Conservation (phyloP, 2,797 vertebrate genomes). For the Muscicapa striata region DNA sequence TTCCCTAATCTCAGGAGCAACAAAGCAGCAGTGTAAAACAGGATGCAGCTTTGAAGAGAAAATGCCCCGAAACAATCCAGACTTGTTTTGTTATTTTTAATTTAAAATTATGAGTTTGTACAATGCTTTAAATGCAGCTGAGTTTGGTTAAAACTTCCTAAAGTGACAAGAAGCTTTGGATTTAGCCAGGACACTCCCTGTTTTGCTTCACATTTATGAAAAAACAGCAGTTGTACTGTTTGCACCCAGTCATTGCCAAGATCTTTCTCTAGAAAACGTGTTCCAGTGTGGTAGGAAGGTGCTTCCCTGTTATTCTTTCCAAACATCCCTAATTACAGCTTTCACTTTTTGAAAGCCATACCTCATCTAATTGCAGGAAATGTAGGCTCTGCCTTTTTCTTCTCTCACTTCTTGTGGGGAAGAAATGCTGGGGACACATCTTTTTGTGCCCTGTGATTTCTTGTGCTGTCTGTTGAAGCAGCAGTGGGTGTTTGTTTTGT, state of each 20-base stretch:
- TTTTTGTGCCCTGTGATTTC: not conserved
- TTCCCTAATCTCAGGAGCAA: not conserved
- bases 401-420: not conserved
- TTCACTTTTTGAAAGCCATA: constrained; percentile 26
- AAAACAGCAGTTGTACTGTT: not conserved
- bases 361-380: constrained; percentile 60
- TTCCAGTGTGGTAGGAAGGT: constrained; percentile 3
- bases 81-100: not conserved
- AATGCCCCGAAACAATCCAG: not conserved
- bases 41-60: not conserved
- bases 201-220: not conserved
- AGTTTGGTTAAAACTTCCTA: not conserved
- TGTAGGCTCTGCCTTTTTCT: not conserved
- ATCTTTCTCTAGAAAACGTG: not conserved
- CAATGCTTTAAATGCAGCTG: not conserved
- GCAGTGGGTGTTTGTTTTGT: constrained; percentile 47
- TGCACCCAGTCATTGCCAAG: not conserved
- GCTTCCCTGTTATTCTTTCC: not conserved
- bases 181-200: not conserved
- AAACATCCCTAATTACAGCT: constrained; percentile 54
- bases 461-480: constrained; percentile 20
- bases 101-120: not conserved
- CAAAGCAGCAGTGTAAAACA: not conserved
- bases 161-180: not conserved
- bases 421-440: not conserved